phyloP scores from a whole-genome alignment of 2,113 vertebrate species.

The human region GRCh38 chr12:80491001-80491500 shows the following conservation, averaged over 20 bases:
- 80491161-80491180: constrained; percentile 38
- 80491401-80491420: not conserved
- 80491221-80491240: constrained; percentile 24
- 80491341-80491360: constrained; percentile 52
- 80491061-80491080: not conserved
- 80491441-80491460: constrained; percentile 14
- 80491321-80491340: constrained; percentile 66
- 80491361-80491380: constrained; percentile 66
- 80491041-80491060: not conserved
- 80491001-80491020: not conserved
- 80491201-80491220: constrained; percentile 50
- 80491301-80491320: constrained; percentile 70
- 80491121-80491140: not conserved
- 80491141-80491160: constrained; percentile 24
- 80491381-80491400: constrained; percentile 47
- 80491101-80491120: not conserved
- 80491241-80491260: not conserved
- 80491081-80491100: not conserved
- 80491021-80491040: not conserved
- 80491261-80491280: not conserved
- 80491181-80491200: constrained; percentile 34
- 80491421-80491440: not conserved
- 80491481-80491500: not conserved
- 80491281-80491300: constrained; percentile 34
- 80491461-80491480: not conserved